phyloP scores from a whole-genome alignment of 2,888 invertebrate species.

The Hyposoter didymator region DNA sequence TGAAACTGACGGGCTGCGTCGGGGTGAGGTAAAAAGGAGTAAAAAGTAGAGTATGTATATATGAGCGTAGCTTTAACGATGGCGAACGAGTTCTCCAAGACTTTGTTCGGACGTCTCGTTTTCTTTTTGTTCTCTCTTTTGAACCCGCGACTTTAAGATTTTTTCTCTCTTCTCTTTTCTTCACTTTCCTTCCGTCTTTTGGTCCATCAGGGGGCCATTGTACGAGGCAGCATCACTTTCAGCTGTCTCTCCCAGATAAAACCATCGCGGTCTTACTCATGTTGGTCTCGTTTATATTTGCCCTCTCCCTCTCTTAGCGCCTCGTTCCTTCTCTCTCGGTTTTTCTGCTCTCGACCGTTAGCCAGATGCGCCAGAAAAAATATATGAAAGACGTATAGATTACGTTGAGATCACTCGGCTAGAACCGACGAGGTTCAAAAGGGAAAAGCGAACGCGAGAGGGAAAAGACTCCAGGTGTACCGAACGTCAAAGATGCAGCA shows the following conservation, averaged over 20 bases:
- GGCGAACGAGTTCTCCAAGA: slow-evolving; percentile 64
- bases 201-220: slow-evolving; percentile 71
- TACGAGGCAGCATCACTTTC: slow-evolving; percentile 73
- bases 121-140: slow-evolving; percentile 39
- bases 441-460: slow-evolving; percentile 28
- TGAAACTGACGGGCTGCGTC: slow-evolving; percentile 75
- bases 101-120: slow-evolving; percentile 62
- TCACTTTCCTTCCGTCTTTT: slow-evolving; percentile 69
- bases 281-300: slow-evolving; percentile 69
- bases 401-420: slow-evolving; percentile 39
- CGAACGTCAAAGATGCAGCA: slow-evolving; percentile 2
- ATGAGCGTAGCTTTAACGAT: slow-evolving; percentile 67
- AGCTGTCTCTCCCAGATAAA: slow-evolving; percentile 74
- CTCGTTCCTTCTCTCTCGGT: slow-evolving; percentile 67
- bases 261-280: slow-evolving; percentile 38
- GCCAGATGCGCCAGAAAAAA: slow-evolving; percentile 54
- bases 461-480: slow-evolving; percentile 29
- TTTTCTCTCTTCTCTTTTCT: slow-evolving; percentile 29
- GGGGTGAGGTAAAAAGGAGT: slow-evolving; percentile 65
- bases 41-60: slow-evolving; percentile 49
- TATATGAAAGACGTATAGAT: slow-evolving; percentile 57
- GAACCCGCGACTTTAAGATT: slow-evolving; percentile 47
- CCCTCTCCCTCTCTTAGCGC: slow-evolving; percentile 17
- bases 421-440: slow-evolving; percentile 53
- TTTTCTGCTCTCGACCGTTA: slow-evolving; percentile 51